Conservation (phyloP, 1,140 invertebrate genomes). For the Theocolax elegans region DNA sequence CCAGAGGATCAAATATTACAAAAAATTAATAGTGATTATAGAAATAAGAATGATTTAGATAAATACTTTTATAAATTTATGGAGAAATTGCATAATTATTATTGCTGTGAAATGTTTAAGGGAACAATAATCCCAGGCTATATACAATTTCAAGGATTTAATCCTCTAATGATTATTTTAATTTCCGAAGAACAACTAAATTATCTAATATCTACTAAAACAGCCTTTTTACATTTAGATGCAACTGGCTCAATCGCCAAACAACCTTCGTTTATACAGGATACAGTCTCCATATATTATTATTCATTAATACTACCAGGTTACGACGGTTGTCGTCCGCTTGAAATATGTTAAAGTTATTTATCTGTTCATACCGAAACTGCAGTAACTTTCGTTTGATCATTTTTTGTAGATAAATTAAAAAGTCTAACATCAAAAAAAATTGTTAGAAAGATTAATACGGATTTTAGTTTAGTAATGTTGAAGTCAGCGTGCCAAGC, state of each 20-base stretch:
- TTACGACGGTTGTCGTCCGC: not conserved
- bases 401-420: not conserved
- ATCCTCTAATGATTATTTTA: not conserved
- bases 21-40: too few relatives aligned
- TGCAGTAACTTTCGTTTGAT: not conserved
- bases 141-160: not conserved
- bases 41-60: too few relatives aligned
- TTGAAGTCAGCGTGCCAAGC: not conserved
- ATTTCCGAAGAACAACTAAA: not conserved
- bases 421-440: not conserved
- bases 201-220: not conserved
- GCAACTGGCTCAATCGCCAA: not conserved
- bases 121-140: not conserved
- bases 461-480: constrained; percentile 13
- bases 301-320: not conserved
- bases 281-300: not conserved
- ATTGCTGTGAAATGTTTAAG: not conserved
- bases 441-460: constrained; percentile 5
- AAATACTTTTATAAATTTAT: not conserved
- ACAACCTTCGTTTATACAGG: not conserved
- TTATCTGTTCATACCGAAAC: not conserved
- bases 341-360: not conserved
- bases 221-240: constrained; percentile 18
- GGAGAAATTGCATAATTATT: not conserved
- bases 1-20: too few relatives aligned